Conservation (phyloP, 1,140 invertebrate species). For the Drosophila tsacasi region DNA sequence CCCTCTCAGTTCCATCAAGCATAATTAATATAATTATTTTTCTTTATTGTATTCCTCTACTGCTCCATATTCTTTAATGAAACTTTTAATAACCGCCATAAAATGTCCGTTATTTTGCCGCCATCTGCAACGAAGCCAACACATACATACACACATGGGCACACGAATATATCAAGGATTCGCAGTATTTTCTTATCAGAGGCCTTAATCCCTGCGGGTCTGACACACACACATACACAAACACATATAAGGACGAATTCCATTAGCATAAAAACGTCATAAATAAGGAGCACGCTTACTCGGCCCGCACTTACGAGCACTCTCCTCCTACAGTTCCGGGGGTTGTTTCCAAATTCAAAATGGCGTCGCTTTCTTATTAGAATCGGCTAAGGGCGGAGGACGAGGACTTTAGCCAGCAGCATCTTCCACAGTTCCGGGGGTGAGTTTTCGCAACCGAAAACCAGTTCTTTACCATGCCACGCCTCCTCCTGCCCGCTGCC, state of each 20-base stretch:
- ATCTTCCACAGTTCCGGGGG: slow-evolving; percentile 55
- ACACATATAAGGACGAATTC: slow-evolving; percentile 42
- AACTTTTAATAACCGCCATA: slow-evolving; percentile 40
- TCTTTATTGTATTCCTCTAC: slow-evolving; percentile 24
- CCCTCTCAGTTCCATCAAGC: background rate
- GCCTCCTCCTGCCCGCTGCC: slow-evolving; percentile 54
- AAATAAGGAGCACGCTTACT: slow-evolving; percentile 76
- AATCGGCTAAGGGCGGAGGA: slow-evolving; percentile 41
- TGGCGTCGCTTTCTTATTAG: slow-evolving; percentile 82
- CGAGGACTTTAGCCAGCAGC: slow-evolving; percentile 30
- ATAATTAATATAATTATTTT: slow-evolving; percentile 38
- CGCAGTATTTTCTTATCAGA: slow-evolving; percentile 73
- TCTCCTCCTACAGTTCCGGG: slow-evolving; percentile 54
- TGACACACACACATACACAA: slow-evolving; percentile 27
- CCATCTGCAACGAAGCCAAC: slow-evolving; percentile 23
- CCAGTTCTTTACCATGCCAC: slow-evolving; percentile 65
- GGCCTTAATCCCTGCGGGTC: slow-evolving; percentile 54
- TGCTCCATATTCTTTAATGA: slow-evolving; percentile 42
- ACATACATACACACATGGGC: slow-evolving; percentile 17
- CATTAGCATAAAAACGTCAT: slow-evolving; percentile 84
- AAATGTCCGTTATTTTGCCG: slow-evolving; percentile 41
- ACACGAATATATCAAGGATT: slow-evolving; percentile 30
- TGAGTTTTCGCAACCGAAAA: slow-evolving; percentile 71
- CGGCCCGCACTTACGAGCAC: slow-evolving; percentile 33
- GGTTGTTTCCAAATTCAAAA: slow-evolving; percentile 78